Percentiles rank a stretch among this genome's conserved stretches.
Evolutionary conservation across 2,113 vertebrate species (phyloP).

Genomic region (Saguinus imperator): DNA sequence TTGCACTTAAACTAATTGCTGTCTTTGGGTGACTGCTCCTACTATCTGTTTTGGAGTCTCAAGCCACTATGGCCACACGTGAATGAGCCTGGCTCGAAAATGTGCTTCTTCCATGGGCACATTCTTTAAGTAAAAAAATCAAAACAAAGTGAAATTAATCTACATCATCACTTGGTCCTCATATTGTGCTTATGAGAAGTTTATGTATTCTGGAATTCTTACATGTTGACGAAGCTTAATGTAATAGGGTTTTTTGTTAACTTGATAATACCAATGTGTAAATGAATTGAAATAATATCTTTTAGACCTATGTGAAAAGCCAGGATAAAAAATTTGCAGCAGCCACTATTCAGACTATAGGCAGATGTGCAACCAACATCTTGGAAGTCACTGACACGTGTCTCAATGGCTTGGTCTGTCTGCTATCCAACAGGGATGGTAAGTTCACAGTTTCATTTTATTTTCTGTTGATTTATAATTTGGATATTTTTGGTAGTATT

Average conservation of each 20-base stretch:
- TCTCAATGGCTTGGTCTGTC: conserved; percentile 93
- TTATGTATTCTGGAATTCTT: not conserved
- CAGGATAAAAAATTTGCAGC: conserved; percentile 98
- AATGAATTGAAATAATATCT: conserved; percentile 71
- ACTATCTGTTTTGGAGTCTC: conserved; percentile 55
- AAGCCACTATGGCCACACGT: conserved; percentile 40
- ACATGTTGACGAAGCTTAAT: not conserved
- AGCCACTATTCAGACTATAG: conserved; percentile 96
- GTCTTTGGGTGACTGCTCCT: conserved; percentile 62
- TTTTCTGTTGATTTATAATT: conserved; percentile 48
- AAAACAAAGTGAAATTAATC: not conserved
- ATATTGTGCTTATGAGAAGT: not conserved
- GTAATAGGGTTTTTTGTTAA: not conserved
- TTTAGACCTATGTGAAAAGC: conserved; percentile 97
- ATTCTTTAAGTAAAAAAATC: conserved; percentile 45
- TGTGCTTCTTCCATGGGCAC: not conserved
- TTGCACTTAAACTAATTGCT: conserved; percentile 69
- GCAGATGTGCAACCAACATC: conserved; percentile 97
- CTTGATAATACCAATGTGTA: not conserved
- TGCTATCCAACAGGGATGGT: conserved; percentile 98
- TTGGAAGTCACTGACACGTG: conserved; percentile 95
- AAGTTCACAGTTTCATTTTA: conserved; percentile 73
- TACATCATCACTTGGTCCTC: not conserved
- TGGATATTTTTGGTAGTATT: conserved; percentile 13
- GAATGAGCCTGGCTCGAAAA: conserved; percentile 58